Base-by-base conservation (phyloP, 2,888 invertebrate species). In the Acrobasis suavella region DNA sequence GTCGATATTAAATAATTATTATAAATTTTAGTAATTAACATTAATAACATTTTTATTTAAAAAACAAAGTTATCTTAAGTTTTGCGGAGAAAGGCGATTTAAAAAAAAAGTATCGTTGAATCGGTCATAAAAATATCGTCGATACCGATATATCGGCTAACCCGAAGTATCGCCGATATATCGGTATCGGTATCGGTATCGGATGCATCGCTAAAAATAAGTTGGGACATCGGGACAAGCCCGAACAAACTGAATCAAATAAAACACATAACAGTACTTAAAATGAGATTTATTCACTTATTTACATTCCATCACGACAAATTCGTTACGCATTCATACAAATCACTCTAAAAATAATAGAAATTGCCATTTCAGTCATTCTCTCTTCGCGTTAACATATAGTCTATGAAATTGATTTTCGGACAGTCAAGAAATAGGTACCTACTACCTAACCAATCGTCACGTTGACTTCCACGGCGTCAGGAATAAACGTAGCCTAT, bases 261-360 rank as follows among this genome's bases (percentile, higher is more conserved):
- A 49, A 68, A 62, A 64, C 65, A 7, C 50, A 63, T 8, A 61
- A 39, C n/a, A 72, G 65, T 86, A 86, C 89, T 89, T 89, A 89
- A 77, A 82, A 79, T 82, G 78, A 85, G 82, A 86, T 89, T 88
- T 89, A 88, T 82, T 81, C 73, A 81, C 80, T 83, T 89, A 88
- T 89, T 83, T 90, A 90, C 89, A 89, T 80, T 80, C 73, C 78
- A 75, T 80, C 81, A 81, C 70, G 78, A 75, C 71, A 72, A 75
- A 65, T 72, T 73, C 73, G 65, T 69, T 67, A 64, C 70, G 72
- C 80, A 74, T 75, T 75, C 82, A 77, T 76, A 72, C 81, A 73
- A 7, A 46, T 77, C 82, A 68, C 77, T 73, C 75, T 72, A 74
- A 67, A 68, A 69, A 73, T 73, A 74, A 54, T 75, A 71, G 73